A percentile compares a stretch with the other conserved stretches of the same genome.
Evolutionary conservation across 2,888 invertebrate genomes (phyloP).

Genomic region (Taenaris catops): DNA sequence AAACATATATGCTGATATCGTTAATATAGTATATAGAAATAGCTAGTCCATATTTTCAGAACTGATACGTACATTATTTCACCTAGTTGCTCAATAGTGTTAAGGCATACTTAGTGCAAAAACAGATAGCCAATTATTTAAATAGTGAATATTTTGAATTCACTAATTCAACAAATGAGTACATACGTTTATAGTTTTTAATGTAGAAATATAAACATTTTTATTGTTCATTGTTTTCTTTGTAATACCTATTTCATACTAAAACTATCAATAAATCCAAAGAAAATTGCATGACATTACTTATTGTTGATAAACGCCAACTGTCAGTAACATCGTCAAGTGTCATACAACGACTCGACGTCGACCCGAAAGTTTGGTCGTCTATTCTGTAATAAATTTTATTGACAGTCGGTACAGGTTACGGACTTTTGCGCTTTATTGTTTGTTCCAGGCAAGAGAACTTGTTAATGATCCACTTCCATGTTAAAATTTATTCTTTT

Average conservation of each 20-base stretch:
- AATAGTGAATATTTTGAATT: slow-evolving; percentile 13
- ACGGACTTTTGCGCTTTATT: too few species aligned
- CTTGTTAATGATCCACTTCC: too few species aligned
- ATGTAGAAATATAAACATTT: slow-evolving; percentile 10
- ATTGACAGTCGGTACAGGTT: too few species aligned
- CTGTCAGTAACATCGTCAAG: too few species aligned
- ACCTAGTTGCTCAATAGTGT: slow-evolving; percentile 31
- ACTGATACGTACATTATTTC: slow-evolving; percentile 26
- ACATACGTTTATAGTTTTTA: slow-evolving; percentile 10
- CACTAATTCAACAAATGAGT: slow-evolving; percentile 13
- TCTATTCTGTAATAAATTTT: too few species aligned
- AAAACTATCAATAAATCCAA: background rate
- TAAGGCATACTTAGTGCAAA: slow-evolving; percentile 9
- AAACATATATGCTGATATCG: background rate
- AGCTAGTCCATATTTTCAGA: slow-evolving; percentile 17
- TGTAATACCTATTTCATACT: background rate
- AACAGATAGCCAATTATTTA: slow-evolving; percentile 14
- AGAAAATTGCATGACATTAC: too few species aligned
- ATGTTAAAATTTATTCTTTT: too few species aligned
- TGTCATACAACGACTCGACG: too few species aligned
- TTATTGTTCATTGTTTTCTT: background rate
- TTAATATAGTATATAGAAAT: slow-evolving; percentile 2
- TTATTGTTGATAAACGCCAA: too few species aligned
- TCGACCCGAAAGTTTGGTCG: too few species aligned
- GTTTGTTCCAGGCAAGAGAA: too few species aligned